Conservation (phyloP, 2,113 vertebrate species). For the Carlito syrichta region DNA sequence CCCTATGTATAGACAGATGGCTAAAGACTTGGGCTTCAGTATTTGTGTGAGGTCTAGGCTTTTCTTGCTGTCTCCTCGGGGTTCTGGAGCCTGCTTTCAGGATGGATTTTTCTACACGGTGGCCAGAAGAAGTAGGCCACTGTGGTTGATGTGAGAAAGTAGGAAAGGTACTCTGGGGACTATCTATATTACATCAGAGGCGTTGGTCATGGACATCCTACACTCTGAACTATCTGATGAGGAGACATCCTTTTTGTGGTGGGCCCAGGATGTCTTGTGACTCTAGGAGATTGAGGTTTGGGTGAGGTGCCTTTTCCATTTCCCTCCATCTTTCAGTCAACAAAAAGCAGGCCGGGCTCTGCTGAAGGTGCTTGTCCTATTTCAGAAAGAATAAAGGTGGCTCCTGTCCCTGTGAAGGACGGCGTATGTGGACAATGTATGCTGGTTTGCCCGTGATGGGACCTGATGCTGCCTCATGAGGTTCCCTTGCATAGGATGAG, state of each 20-base stretch:
- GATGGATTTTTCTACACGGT: background rate
- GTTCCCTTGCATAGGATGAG: background rate
- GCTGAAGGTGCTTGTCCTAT: no score
- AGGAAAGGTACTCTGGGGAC: background rate
- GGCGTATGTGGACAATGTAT: no score
- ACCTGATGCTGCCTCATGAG: no score
- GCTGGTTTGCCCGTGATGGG: no score
- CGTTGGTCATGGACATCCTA: background rate
- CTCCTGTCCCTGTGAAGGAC: no score
- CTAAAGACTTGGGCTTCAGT: background rate
- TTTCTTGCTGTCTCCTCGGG: background rate
- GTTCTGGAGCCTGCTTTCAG: background rate
- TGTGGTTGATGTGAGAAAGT: background rate
- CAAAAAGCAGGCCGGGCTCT: background rate
- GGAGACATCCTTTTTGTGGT: background rate
- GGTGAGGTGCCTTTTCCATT: background rate
- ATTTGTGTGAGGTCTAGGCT: background rate
- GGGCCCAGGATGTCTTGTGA: background rate
- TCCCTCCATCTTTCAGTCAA: accelerated
- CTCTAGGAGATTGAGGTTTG: background rate
- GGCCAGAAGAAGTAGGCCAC: background rate
- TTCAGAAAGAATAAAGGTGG: background rate
- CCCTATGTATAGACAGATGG: conserved; percentile 80
- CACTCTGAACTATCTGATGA: background rate
- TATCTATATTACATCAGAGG: background rate